These are phyloP conservation scores for Ursus arctos DNA, from an alignment of 2,113 vertebrate species.

Conservation along the genomic window DNA sequence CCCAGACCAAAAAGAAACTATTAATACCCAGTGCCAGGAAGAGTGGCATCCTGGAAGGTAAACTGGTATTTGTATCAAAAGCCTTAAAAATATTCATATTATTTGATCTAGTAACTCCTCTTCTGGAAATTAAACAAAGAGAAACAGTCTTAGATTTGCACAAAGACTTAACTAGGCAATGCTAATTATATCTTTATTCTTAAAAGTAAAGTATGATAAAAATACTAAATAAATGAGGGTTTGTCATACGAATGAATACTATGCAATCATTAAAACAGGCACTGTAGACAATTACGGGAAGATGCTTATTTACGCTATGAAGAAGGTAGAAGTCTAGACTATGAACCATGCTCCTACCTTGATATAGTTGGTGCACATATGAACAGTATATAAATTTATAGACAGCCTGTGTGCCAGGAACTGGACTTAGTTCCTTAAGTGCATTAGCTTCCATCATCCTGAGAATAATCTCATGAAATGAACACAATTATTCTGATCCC, in stretches of 20 bases:
- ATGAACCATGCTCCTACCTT: background rate
- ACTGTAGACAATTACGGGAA: background rate
- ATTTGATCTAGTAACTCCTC: background rate
- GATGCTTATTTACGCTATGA: background rate
- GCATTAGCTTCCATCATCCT: background rate
- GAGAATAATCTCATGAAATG: background rate
- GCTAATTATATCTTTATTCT: background rate
- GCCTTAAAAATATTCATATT: background rate
- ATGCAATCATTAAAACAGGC: background rate
- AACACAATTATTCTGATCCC: background rate
- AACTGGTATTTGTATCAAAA: background rate
- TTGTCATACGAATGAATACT: background rate
- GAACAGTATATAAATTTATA: background rate
- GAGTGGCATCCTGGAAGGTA: background rate
- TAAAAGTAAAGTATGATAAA: background rate
- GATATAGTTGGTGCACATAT: background rate
- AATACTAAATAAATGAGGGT: background rate
- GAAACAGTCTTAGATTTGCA: background rate
- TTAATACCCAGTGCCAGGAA: background rate
- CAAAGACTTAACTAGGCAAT: background rate
- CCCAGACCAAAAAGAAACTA: background rate
- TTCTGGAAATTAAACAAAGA: slow-evolving; percentile 14
- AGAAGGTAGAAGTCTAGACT: background rate
- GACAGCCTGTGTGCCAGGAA: background rate
- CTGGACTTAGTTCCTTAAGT: background rate